phyloP scores from a whole-genome alignment of 2,797 vertebrate species.

The Tinamus major region DNA sequence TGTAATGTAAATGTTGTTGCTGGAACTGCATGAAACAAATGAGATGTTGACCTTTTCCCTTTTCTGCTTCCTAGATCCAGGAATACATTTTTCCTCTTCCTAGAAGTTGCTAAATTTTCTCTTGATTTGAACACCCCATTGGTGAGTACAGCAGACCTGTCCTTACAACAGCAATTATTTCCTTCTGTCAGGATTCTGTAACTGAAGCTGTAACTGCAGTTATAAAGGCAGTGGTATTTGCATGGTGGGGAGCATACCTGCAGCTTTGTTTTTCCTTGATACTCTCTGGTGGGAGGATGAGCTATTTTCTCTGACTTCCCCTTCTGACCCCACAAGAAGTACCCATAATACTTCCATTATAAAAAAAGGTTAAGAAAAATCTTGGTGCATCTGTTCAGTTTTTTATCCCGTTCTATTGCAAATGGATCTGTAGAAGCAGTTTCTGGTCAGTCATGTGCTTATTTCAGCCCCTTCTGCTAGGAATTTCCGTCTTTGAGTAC shows the following conservation, averaged over 20 bases:
- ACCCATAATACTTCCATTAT: background rate
- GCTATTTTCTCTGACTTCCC: background rate
- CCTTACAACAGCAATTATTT: background rate
- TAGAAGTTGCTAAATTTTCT: background rate
- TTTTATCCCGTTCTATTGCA: background rate
- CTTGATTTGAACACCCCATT: background rate
- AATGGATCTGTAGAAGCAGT: background rate
- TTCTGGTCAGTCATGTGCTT: background rate
- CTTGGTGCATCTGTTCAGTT: background rate
- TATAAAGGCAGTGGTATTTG: background rate
- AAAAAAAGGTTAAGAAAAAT: background rate
- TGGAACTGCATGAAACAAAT: background rate
- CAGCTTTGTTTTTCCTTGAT: background rate
- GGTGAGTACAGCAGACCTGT: slow-evolving; percentile 20
- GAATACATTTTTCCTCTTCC: background rate
- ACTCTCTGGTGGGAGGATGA: background rate
- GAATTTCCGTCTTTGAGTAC: background rate
- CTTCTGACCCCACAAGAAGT: background rate
- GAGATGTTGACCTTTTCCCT: background rate
- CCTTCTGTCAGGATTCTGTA: background rate
- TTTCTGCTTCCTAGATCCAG: slow-evolving; percentile 43
- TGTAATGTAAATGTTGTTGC: background rate
- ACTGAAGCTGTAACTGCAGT: background rate
- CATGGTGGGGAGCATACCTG: background rate
- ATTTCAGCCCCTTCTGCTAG: background rate